Base-by-base conservation (phyloP, 2,888 invertebrate genomes). In the Pseudococcus jackbeardsleyi region DNA sequence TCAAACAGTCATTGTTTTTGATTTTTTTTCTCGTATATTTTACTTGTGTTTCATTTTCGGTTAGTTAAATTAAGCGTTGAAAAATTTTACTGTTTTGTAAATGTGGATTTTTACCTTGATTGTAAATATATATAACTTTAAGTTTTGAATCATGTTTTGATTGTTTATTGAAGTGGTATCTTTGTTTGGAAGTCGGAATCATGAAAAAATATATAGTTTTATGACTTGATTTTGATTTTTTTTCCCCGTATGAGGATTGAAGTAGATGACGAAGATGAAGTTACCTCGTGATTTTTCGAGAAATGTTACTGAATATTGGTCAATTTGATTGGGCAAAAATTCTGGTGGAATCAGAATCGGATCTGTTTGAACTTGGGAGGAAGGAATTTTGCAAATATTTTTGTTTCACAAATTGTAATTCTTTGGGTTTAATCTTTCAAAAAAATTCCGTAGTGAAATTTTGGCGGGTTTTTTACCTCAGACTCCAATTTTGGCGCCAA, bases 1-100 rank as follows among this genome's bases (percentile, higher is more conserved):
- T 82, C 79, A 82, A 82, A 82, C 79, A 72, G 79, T 82, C 79
- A 82, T 82, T 82, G 79, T 82, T 82, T 82, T 82, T 82, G 46
- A 82, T 82, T 82, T 82, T 79, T 33, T 82, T 82, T 82, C 46
- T 82, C 46, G 5, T 82, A 46, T 46, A 46, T 82, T 82, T 82
- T 82, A 82, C 79, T 46, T 46, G 79, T 82, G 79, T 82, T 82
- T 82, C 79, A 82, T 82, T 82, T 82, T 82, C 79, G 46, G 79
- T 82, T 82, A 46, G 46, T 82, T 82, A 82, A 42, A 46, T 46
- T 82, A 46, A 82, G 79, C 42, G 39, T 42, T 82, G 39, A 46
- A 82, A 82, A 82, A 82, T 82, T 82, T 82, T 17, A 82, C 79
- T 82, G 79, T 82, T 82, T 46, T 82, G 19, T 82, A 82, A 82